Conservation (phyloP, 2,113 vertebrate genomes). For the Mobula hypostoma region DNA sequence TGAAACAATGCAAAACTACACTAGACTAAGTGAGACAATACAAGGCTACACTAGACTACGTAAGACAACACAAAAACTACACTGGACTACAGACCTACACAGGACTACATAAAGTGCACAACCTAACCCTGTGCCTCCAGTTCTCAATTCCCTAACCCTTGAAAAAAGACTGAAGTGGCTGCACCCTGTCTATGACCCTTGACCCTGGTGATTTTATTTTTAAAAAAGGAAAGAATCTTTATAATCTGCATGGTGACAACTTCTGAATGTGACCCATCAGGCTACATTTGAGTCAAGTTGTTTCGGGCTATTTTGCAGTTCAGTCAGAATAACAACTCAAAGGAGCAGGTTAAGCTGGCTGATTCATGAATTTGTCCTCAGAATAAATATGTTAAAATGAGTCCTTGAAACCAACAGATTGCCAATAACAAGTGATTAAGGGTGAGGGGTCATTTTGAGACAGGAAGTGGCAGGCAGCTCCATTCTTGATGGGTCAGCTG, state of each 20-base stretch:
- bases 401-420: neutral
- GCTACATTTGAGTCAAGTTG: neutral
- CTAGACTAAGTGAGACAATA: too few relatives aligned
- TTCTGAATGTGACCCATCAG: neutral
- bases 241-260: neutral
- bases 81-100: too few relatives aligned
- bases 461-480: neutral
- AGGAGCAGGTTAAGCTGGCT: neutral
- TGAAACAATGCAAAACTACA: too few relatives aligned
- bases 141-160: too few relatives aligned
- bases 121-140: too few relatives aligned
- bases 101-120: too few relatives aligned
- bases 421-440: neutral
- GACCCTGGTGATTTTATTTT: neutral
- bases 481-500: neutral
- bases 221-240: neutral
- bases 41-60: too few relatives aligned
- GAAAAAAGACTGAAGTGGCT: too few relatives aligned
- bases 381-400: constrained; percentile 9
- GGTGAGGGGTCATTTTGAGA: neutral
- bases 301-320: neutral
- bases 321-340: neutral
- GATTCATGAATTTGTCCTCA: neutral
- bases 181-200: too few relatives aligned
- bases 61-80: too few relatives aligned